phyloP scores from a whole-genome alignment of 2,888 invertebrate species.

The Psylliodes chrysocephalus region DNA sequence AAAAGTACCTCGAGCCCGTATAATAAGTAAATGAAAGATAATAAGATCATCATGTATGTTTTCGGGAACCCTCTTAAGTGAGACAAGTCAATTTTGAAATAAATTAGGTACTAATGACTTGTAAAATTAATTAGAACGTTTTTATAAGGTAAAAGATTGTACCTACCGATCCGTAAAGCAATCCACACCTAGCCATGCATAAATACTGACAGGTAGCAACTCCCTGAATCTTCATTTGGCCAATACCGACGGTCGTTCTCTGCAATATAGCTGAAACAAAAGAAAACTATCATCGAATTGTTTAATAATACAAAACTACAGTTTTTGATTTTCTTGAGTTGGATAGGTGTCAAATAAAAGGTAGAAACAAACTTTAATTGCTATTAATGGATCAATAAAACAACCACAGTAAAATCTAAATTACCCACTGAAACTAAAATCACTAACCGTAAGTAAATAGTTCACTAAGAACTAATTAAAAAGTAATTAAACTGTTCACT shows the following conservation, averaged over 20 bases:
- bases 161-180: constrained; percentile 90
- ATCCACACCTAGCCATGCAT: constrained; percentile 89
- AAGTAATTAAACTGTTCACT: too few relatives aligned
- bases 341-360: too few relatives aligned
- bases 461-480: too few relatives aligned
- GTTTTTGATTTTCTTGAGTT: too few relatives aligned
- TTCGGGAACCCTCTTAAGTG: neutral
- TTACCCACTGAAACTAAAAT: too few relatives aligned
- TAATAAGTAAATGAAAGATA: neutral
- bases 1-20: neutral
- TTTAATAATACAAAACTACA: too few relatives aligned
- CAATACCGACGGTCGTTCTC: constrained; percentile 76
- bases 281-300: constrained; percentile 34
- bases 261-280: constrained; percentile 76
- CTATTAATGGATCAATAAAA: too few relatives aligned
- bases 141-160: constrained; percentile 32
- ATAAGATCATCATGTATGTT: too few relatives aligned
- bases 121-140: constrained; percentile 9
- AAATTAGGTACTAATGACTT: neutral
- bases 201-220: constrained; percentile 88
- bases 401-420: too few relatives aligned
- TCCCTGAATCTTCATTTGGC: constrained; percentile 89
- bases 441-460: too few relatives aligned
- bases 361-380: too few relatives aligned
- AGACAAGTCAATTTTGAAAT: constrained; percentile 14